Evolutionary conservation across 1,140 invertebrate genomes (phyloP).

Genomic region (Acromyrmex charruanus): DNA sequence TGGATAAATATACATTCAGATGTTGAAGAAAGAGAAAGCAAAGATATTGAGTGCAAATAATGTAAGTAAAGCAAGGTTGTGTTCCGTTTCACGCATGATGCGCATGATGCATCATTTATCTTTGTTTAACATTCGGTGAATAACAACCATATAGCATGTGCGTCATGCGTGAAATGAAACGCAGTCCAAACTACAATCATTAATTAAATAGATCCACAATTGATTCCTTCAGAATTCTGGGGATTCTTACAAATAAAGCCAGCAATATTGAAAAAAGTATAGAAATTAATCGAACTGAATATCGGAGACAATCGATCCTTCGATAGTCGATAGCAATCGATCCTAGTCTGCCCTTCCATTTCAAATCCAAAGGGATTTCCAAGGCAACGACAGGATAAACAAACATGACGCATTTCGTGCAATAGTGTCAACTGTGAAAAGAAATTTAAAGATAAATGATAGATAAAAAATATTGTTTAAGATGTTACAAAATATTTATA

Average conservation of each 20-base stretch:
- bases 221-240: too few species aligned
- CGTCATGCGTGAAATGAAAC: too few species aligned
- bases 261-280: not conserved
- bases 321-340: not conserved
- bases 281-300: constrained; percentile 5
- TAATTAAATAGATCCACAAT: too few species aligned
- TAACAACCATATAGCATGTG: too few species aligned
- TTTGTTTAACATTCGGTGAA: too few species aligned
- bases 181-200: too few species aligned
- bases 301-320: constrained; percentile 2
- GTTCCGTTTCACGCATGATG: too few species aligned
- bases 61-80: too few species aligned
- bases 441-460: not conserved
- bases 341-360: not conserved
- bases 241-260: not conserved
- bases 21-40: too few species aligned
- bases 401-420: not conserved
- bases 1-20: too few species aligned
- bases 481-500: not conserved
- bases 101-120: too few species aligned
- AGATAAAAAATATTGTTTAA: not conserved
- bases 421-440: not conserved
- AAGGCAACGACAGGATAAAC: not conserved
- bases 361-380: not conserved
- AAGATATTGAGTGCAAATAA: too few species aligned